These are phyloP conservation scores for Thera obeliscata DNA, from an alignment of 2,888 invertebrate species.

Conservation along the genomic window DNA sequence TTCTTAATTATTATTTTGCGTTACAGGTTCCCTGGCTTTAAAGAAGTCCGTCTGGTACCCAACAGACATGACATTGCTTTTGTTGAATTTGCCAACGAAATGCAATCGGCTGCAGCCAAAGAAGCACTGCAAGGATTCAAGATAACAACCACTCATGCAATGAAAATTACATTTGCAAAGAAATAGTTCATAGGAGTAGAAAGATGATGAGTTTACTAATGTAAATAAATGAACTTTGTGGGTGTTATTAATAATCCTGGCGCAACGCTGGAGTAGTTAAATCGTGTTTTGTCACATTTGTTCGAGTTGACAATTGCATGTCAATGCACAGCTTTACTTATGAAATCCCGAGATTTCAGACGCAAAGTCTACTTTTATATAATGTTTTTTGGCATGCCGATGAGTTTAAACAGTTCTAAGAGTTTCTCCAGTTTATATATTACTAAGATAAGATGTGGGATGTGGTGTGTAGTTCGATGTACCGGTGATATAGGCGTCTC, in stretches of 20 bases:
- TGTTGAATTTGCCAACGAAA: conserved; percentile 98
- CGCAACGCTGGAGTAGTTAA: no score
- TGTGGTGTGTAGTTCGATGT: neutral
- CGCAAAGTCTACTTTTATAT: neutral
- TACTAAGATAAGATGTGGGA: no score
- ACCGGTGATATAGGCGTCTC: neutral
- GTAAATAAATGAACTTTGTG: no score
- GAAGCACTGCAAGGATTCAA: conserved; percentile 99
- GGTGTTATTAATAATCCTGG: no score
- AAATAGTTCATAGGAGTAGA: conserved; percentile 86
- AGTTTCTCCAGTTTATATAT: no score
- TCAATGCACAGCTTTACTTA: neutral
- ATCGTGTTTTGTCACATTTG: no score
- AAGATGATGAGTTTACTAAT: neutral
- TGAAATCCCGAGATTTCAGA: neutral
- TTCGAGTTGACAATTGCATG: no score
- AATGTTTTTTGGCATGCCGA: neutral
- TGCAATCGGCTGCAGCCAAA: conserved; percentile 97
- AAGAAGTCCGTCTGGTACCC: conserved; percentile 99
- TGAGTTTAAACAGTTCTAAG: no score
- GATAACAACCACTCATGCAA: conserved; percentile 98
- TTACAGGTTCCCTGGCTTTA: conserved; percentile 97
- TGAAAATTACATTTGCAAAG: conserved; percentile 99
- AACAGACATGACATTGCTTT: conserved; percentile 99
- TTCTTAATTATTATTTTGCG: conserved; percentile 37